phyloP scores from a whole-genome alignment of 1,140 invertebrate species.

The Brachionus asplanchnoidis region DNA sequence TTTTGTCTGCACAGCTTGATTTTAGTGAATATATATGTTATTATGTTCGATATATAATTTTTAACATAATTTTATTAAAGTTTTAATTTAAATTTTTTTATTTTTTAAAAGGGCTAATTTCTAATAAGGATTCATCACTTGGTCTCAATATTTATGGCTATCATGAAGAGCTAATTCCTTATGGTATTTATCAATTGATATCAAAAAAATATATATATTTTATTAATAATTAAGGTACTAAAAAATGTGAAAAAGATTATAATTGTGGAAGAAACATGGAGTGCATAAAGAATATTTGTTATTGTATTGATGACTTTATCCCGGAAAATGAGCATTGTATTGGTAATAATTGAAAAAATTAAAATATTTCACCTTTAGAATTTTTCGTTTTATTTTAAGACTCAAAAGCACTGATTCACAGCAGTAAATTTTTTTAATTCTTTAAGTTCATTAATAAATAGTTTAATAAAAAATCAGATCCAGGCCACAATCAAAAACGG shows the following conservation, averaged over 20 bases:
- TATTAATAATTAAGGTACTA: neutral
- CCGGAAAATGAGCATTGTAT: conserved; percentile 4
- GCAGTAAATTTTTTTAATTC: neutral
- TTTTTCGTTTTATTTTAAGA: neutral
- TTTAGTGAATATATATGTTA: too few relatives aligned
- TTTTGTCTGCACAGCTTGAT: neutral
- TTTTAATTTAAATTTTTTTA: neutral
- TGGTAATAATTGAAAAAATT: neutral
- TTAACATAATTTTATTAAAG: too few relatives aligned
- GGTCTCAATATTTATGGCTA: neutral
- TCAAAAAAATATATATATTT: neutral
- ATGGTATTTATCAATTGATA: neutral
- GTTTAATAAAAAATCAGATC: neutral
- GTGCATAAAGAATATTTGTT: conserved; percentile 13
- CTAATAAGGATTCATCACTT: neutral
- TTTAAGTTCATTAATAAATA: neutral
- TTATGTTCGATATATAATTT: too few relatives aligned
- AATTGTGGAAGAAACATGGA: conserved; percentile 27
- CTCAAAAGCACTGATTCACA: neutral
- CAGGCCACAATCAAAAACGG: neutral
- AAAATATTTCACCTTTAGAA: neutral
- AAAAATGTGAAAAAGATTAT: conserved; percentile 14
- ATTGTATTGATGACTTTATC: neutral
- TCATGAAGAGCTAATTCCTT: neutral
- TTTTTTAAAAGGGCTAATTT: neutral